These are phyloP conservation scores for Gryllus bimaculatus DNA, from an alignment of 1,140 invertebrate genomes.

Conservation along the genomic window DNA sequence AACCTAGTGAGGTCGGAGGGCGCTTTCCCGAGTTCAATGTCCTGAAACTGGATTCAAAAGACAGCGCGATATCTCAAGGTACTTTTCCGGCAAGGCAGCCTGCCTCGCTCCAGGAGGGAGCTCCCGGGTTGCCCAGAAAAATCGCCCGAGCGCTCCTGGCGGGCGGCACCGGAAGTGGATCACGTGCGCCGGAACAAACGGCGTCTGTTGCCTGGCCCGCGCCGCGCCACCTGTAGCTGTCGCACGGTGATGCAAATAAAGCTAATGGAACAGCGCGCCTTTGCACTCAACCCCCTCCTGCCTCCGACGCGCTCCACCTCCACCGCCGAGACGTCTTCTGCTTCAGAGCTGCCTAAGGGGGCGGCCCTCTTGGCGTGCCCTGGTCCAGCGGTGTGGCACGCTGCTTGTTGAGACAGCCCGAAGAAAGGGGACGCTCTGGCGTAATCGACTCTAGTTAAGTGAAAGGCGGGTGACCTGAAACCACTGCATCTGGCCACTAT, in stretches of 20 bases:
- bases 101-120: not conserved
- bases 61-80: not conserved
- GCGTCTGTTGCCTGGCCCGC: not conserved
- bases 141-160: not conserved
- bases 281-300: no score
- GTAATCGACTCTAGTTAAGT: no score
- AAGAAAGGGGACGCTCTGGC: no score
- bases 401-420: no score
- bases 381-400: not conserved
- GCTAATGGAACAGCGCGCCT: not conserved
- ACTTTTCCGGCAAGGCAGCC: not conserved
- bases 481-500: no score
- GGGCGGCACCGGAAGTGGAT: not conserved
- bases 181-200: not conserved
- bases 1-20: no score
- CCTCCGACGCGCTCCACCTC: no score
- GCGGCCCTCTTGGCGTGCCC: not conserved
- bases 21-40: no score
- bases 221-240: not conserved
- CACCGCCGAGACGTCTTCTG: not conserved
- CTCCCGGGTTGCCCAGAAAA: not conserved
- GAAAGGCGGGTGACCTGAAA: no score
- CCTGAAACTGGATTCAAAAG: not conserved
- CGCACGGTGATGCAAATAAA: not conserved
- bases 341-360: not conserved